A percentile compares a stretch with the other conserved stretches of the same genome.
Evolutionary conservation across 1,140 invertebrate genomes (phyloP).

Genomic region (Platyscapa corneri): DNA sequence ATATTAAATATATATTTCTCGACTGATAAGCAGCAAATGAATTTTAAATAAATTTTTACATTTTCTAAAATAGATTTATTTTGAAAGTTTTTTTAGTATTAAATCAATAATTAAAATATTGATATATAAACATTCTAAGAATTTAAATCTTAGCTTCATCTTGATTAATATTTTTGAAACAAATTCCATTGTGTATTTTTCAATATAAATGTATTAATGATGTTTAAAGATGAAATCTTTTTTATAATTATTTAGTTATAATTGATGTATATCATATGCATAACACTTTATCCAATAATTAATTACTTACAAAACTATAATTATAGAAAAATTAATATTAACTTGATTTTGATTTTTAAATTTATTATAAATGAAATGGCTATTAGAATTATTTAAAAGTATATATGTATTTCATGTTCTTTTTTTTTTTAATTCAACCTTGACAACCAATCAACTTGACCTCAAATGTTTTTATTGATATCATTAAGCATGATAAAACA

Average conservation of each 20-base stretch:
- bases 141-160: no score
- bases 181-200: not conserved
- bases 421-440: conserved; percentile 32
- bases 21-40: not conserved
- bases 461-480: conserved; percentile 44
- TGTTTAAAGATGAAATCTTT: not conserved
- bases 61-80: no score
- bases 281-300: no score
- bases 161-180: no score
- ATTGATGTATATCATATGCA: no score
- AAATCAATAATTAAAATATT: no score
- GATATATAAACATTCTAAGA: no score
- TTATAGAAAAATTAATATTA: no score
- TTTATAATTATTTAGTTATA: not conserved
- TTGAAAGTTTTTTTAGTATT: no score
- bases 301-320: no score
- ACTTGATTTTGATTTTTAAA: no score
- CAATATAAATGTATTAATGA: not conserved
- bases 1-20: not conserved
- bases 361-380: not conserved
- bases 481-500: not conserved
- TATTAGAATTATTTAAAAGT: not conserved
- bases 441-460: conserved; percentile 44
- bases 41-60: not conserved
- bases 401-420: not conserved